Conservation (phyloP, 2,113 vertebrate genomes). For the Taxidea taxus region DNA sequence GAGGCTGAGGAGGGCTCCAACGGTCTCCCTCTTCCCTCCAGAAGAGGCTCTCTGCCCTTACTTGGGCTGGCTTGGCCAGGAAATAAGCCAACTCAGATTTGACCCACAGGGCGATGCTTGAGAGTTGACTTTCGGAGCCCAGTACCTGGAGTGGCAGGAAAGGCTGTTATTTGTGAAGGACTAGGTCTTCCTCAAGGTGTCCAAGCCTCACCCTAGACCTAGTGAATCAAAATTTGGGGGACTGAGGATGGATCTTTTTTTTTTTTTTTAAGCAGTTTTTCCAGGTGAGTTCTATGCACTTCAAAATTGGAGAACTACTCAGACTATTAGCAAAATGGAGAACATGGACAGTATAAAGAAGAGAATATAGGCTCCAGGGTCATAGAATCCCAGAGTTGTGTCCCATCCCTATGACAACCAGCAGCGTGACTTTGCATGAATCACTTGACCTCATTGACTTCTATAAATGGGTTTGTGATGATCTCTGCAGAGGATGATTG, state of each 20-base stretch:
- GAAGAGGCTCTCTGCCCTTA: neutral
- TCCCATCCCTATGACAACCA: neutral
- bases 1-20: neutral
- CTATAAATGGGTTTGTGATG: neutral
- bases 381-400: neutral
- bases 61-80: neutral
- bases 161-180: neutral
- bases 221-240: neutral
- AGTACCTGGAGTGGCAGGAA: neutral
- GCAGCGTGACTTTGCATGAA: neutral
- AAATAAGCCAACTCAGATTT: neutral
- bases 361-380: neutral
- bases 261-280: neutral
- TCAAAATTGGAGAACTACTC: neutral
- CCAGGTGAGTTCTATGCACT: neutral
- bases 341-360: neutral
- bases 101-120: neutral
- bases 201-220: neutral
- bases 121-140: neutral
- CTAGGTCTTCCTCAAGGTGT: neutral
- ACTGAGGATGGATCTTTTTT: neutral
- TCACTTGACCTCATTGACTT: neutral
- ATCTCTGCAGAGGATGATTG: neutral
- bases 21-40: neutral
- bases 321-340: neutral